Percentiles rank a stretch among this genome's conserved stretches.
Evolutionary conservation across 1,140 invertebrate genomes (phyloP).

Genomic region (Drosophila arawakana): DNA sequence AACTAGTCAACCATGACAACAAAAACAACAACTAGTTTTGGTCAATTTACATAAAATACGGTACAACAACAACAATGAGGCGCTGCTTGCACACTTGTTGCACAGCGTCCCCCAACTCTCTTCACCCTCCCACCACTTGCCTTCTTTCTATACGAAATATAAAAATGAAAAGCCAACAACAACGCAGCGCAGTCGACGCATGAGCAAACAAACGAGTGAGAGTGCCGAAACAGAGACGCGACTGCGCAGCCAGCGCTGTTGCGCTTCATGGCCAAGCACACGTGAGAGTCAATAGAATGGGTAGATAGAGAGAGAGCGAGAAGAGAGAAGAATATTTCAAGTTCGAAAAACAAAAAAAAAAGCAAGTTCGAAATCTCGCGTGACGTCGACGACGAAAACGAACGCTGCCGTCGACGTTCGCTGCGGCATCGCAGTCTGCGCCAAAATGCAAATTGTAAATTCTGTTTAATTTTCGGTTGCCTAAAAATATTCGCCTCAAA

Average conservation of each 20-base stretch:
- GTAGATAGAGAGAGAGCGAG: constrained; percentile 1
- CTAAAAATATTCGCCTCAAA: constrained; percentile 38
- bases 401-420: constrained; percentile 18
- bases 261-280: constrained; percentile 31
- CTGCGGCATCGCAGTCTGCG: constrained; percentile 48
- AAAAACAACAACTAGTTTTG: constrained; percentile 67
- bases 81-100: constrained; percentile 63
- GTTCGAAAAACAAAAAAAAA: constrained; percentile 32
- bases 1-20: constrained; percentile 72
- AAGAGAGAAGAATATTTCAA: constrained; percentile 26
- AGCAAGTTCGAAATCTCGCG: constrained; percentile 43
- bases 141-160: background rate
- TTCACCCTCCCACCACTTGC: background rate
- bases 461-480: constrained; percentile 37
- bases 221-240: constrained; percentile 23
- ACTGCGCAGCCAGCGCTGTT: constrained; percentile 1
- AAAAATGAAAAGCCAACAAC: constrained; percentile 37
- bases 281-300: constrained; percentile 6
- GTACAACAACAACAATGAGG: constrained; percentile 45
- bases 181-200: constrained; percentile 36
- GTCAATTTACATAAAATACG: constrained; percentile 78
- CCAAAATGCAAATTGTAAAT: constrained; percentile 48
- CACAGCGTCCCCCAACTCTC: constrained; percentile 28
- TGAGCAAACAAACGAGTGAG: constrained; percentile 60
- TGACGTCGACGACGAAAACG: constrained; percentile 52